Percentiles rank a stretch among this genome's conserved stretches.
phyloP scores from a whole-genome alignment of 2,888 invertebrate genomes.

The Pasiphila rectangulata region DNA sequence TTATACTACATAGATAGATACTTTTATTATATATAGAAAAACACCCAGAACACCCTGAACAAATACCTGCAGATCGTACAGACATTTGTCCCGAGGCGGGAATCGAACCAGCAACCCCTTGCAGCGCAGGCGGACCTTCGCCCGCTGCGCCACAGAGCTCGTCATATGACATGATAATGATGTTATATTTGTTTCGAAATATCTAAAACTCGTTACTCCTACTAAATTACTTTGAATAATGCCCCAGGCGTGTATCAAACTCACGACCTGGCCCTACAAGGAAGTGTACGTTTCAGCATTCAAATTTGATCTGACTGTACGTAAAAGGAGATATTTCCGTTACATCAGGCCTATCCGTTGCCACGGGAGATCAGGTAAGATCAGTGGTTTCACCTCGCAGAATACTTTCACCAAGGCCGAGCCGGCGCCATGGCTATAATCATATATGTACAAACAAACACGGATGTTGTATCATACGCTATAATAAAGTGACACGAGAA shows the following conservation, averaged over 20 bases:
- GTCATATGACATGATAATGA: no score
- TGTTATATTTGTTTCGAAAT: not conserved
- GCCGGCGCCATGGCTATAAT: slow-evolving; percentile 46
- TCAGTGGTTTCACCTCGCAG: slow-evolving; percentile 58
- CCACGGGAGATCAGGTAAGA: slow-evolving; percentile 47
- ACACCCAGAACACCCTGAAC: no score
- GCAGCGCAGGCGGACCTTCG: no score
- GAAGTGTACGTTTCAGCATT: slow-evolving; percentile 21
- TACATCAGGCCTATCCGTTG: slow-evolving; percentile 35
- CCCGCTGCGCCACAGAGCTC: no score
- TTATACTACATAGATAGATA: no score
- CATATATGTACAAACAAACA: slow-evolving; percentile 46
- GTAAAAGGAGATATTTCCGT: slow-evolving; percentile 40
- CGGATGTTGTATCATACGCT: slow-evolving; percentile 62
- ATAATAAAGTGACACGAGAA: slow-evolving; percentile 44
- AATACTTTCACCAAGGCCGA: slow-evolving; percentile 73
- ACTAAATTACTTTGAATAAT: no score
- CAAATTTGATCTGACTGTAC: slow-evolving; percentile 18
- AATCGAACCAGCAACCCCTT: no score
- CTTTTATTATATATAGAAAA: no score
- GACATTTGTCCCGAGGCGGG: no score
- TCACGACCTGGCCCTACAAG: slow-evolving; percentile 5
- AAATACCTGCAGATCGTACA: no score
- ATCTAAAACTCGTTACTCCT: no score
- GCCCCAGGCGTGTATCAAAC: not conserved